Base-by-base conservation (phyloP, 1,140 invertebrate genomes). In the Zaprionus davidi region DNA sequence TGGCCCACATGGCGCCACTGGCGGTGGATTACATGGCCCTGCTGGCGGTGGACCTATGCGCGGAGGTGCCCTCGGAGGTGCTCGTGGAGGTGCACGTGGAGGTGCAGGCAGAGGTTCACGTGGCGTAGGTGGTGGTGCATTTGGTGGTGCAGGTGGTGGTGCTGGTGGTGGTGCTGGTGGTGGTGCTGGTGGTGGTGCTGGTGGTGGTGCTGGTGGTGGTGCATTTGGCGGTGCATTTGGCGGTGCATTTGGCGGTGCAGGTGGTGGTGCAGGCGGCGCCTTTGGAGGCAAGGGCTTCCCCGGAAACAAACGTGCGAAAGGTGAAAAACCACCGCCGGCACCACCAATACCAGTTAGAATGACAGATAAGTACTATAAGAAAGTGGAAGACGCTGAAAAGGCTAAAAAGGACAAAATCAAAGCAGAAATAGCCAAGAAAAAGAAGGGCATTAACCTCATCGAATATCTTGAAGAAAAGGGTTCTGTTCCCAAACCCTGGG, bases 1-100 rank as follows among this genome's bases (percentile, higher is more conserved):
- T 2, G 82, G 82, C 12, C 72, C 71, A 13, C 82, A 85, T 13
- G 82, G 79, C 1, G 28, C 15, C 31, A 34, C 9, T 34, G 31
- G 9, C 2, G 60, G 60, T 7, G 41, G 31, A 34, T 0, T 66
- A 2, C 71, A 72, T 44, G 77, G 77, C 1, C 2, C 46, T 0
- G 41, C 5, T 2, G 24, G 49, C 11, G 79, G 72, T 15, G 68
- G 76, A 11, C 77, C 72, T 2, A 56, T 76, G 55, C 44, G 28
- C 3, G 56, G 67, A 17, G 63, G 28, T 55, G 79, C 68, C 12
- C 56, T 9, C 2, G 28, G 28, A 31, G 31, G 46, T 24, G 70
- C 31, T 34, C 51, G 34, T 1, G 58, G 22, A 13, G 44, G 41
- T 26, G 31, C 9, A 34, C n/a, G 72, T 34, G 58, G 22, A 13